Evolutionary conservation across 1,140 invertebrate genomes (phyloP).

Genomic region (Aphaenogaster floridana): DNA sequence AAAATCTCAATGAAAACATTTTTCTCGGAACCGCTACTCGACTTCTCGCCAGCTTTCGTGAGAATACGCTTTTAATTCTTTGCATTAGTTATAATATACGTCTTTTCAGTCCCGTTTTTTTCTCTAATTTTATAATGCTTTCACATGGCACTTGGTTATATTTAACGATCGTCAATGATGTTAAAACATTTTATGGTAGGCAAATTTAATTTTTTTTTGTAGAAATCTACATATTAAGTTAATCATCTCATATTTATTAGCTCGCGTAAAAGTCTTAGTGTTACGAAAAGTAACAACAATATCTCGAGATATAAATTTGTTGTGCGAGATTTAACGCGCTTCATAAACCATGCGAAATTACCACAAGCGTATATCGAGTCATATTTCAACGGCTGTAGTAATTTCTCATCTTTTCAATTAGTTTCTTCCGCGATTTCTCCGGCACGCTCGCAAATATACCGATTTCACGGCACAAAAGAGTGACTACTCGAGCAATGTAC

Average conservation of each 20-base stretch:
- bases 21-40: constrained; percentile 42
- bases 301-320: constrained; percentile 11
- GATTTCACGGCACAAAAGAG: constrained; percentile 21
- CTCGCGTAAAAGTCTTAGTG: not conserved
- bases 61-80: constrained; percentile 39
- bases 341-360: constrained; percentile 13
- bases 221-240: not conserved
- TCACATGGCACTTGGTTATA: not conserved
- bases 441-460: constrained; percentile 20
- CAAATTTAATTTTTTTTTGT: constrained; percentile 7
- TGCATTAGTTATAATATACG: constrained; percentile 39
- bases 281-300: not conserved
- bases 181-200: not conserved
- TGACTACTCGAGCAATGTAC: constrained; percentile 33
- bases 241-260: not conserved
- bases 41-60: constrained; percentile 20
- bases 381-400: not conserved
- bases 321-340: not conserved
- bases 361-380: not conserved
- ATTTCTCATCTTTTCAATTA: constrained; percentile 37
- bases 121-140: not conserved
- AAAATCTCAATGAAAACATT: constrained; percentile 54
- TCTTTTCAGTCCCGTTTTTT: not conserved
- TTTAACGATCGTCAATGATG: not conserved
- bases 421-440: constrained; percentile 14